A percentile compares a stretch with the other conserved stretches of the same genome.
phyloP scores from a whole-genome alignment of 2,113 vertebrate species.

The Lepus americanus region DNA sequence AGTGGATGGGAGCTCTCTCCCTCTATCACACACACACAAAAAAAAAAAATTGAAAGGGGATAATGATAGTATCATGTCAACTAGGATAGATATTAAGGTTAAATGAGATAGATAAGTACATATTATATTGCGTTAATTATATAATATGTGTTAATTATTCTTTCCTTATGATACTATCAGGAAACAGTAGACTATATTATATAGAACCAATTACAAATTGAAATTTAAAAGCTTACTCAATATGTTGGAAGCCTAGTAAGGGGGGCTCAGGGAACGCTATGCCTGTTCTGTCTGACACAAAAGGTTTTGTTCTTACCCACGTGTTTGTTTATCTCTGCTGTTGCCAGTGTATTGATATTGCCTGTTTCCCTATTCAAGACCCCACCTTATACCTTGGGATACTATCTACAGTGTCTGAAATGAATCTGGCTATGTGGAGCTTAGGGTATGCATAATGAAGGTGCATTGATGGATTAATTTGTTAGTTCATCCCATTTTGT shows the following conservation, averaged over 20 bases:
- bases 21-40: no score
- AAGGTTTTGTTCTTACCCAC: background rate
- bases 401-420: background rate
- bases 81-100: background rate
- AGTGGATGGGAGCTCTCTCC: no score
- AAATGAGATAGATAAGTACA: background rate
- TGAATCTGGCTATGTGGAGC: background rate
- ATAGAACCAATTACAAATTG: background rate
- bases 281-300: background rate
- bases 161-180: constrained; percentile 21
- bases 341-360: background rate
- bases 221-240: background rate
- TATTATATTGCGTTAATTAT: background rate
- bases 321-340: background rate
- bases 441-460: background rate
- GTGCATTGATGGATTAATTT: background rate
- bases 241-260: background rate
- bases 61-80: background rate
- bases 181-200: background rate
- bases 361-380: background rate
- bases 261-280: background rate
- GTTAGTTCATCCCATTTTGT: background rate
- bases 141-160: background rate
- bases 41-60: background rate
- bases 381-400: background rate